Percentiles rank a stretch among this genome's conserved stretches.
These are phyloP conservation scores for Crocodylus rhombifer DNA, from an alignment of 2,797 vertebrate species.

Conservation along the genomic window DNA sequence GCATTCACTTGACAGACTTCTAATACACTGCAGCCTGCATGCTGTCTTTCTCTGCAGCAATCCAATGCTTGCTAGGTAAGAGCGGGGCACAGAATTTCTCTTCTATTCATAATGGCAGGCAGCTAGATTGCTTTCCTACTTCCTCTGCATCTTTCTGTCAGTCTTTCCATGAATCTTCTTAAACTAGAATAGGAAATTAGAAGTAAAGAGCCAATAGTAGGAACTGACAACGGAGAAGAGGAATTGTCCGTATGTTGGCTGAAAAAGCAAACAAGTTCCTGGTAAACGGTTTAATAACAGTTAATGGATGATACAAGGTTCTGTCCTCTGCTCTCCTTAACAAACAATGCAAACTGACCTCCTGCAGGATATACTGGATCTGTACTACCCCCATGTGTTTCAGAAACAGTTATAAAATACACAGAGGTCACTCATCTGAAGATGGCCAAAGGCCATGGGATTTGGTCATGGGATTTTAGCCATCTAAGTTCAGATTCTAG, in stretches of 20 bases:
- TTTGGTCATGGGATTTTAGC: neutral
- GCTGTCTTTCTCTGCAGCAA: neutral
- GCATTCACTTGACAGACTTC: slow-evolving; percentile 7
- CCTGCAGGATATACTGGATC: neutral
- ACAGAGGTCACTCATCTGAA: neutral
- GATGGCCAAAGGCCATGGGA: neutral
- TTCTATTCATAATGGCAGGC: neutral
- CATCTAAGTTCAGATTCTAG: neutral
- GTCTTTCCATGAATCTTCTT: neutral
- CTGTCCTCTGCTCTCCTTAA: neutral
- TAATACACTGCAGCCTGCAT: neutral
- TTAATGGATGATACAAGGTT: neutral
- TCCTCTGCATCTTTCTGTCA: neutral
- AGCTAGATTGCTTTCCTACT: neutral
- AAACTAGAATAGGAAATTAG: neutral
- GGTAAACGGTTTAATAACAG: neutral
- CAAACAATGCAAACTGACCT: rapidly evolving
- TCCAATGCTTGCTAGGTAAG: neutral
- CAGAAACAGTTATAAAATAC: neutral
- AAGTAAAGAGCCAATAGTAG: neutral
- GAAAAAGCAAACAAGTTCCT: neutral
- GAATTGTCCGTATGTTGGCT: neutral
- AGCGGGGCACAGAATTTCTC: neutral
- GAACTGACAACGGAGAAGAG: neutral
- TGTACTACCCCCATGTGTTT: rapidly evolving